These are phyloP conservation scores for Gallinago stenura DNA, from an alignment of 2,797 vertebrate genomes.

Conservation along the genomic window DNA sequence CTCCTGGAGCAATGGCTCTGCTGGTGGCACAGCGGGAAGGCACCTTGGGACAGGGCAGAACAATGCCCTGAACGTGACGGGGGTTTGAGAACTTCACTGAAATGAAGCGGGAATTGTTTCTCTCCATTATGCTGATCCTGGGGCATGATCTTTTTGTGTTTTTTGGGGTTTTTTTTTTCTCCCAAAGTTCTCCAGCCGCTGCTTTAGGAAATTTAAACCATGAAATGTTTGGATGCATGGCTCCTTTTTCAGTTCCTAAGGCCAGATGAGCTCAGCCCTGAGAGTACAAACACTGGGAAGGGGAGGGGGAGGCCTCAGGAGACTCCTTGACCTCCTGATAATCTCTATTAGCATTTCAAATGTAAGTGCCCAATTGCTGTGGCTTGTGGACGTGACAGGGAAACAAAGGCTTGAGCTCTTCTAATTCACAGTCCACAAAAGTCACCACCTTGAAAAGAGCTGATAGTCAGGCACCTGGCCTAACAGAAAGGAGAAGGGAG, in stretches of 20 bases:
- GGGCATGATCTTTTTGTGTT: background rate
- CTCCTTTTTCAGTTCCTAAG: background rate
- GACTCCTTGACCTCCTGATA: slow-evolving; percentile 43
- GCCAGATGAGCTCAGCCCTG: background rate
- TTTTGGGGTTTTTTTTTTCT: background rate
- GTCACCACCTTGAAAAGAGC: background rate
- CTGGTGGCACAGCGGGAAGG: background rate
- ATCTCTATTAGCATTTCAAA: slow-evolving; percentile 70
- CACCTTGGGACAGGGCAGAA: background rate
- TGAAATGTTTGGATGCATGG: background rate
- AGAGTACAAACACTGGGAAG: background rate
- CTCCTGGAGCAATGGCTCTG: background rate
- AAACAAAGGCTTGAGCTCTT: slow-evolving; percentile 51
- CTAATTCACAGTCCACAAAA: slow-evolving; percentile 42
- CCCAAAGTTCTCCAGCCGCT: background rate
- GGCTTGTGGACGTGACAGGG: background rate
- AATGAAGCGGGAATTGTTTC: background rate
- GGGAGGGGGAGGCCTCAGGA: background rate
- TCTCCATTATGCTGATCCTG: background rate
- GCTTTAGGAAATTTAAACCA: background rate
- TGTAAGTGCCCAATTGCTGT: slow-evolving; percentile 4
- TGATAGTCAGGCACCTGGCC: slow-evolving; percentile 31
- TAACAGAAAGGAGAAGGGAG: background rate
- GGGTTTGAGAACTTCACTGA: background rate
- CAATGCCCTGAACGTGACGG: background rate